Conservation (phyloP, 2,888 invertebrate genomes). For the Napeogenes inachia region DNA sequence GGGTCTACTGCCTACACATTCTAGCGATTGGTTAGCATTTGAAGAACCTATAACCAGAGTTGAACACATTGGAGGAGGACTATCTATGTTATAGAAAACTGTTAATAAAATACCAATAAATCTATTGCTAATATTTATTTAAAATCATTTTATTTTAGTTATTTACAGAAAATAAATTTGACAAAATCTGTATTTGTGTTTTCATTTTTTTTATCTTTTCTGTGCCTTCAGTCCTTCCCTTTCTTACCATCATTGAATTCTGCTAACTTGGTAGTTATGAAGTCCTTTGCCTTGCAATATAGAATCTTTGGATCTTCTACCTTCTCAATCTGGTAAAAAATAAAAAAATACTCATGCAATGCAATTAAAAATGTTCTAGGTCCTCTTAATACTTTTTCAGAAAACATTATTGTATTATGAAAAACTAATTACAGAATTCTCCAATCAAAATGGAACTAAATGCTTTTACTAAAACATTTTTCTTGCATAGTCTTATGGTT, state of each 20-base stretch:
- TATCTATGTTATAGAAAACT: constrained; percentile 75
- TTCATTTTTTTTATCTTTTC: constrained; percentile 30
- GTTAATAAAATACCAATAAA: constrained; percentile 37
- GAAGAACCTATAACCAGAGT: constrained; percentile 91
- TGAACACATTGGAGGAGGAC: constrained; percentile 91
- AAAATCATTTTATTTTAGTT: constrained; percentile 45
- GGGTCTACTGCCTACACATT: constrained; percentile 97
- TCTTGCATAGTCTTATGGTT: too few relatives aligned
- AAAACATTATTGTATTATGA: too few relatives aligned
- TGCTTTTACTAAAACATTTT: too few relatives aligned
- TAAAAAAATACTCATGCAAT: background rate
- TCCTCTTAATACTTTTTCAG: too few relatives aligned
- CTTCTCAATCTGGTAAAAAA: constrained; percentile 83
- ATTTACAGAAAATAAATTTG: constrained; percentile 55
- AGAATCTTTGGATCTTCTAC: constrained; percentile 89
- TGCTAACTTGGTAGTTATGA: constrained; percentile 80
- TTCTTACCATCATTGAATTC: constrained; percentile 62
- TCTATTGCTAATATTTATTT: constrained; percentile 52
- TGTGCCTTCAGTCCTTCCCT: constrained; percentile 40
- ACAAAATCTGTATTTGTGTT: constrained; percentile 25
- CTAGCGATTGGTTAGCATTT: constrained; percentile 99
- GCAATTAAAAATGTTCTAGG: too few relatives aligned
- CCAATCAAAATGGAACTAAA: too few relatives aligned
- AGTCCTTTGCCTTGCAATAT: constrained; percentile 82
- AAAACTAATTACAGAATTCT: too few relatives aligned